Base-by-base conservation (phyloP, 1,140 invertebrate genomes). In the Hetaerina americana region DNA sequence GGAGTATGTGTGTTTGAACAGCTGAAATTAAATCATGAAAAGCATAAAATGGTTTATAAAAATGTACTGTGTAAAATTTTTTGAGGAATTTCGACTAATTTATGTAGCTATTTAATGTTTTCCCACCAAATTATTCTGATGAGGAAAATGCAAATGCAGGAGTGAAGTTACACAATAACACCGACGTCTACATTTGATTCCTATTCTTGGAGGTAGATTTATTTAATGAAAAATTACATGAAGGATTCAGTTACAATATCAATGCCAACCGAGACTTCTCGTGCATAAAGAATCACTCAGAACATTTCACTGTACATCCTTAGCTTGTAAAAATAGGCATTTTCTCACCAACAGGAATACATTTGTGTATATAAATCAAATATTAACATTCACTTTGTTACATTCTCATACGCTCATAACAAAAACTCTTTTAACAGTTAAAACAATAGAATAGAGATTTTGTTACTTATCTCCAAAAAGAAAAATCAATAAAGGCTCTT, bases 141-240 rank as follows among this genome's bases (percentile, higher is more conserved):
- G n/a, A n/a, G n/a, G 40, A 1, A 8, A 40, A 18, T n/a, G 22
- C 40, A 57, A 5, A 57, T 18, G 22, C 22, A 57, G 10, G 22
- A n/a, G 40, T 57, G 40, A 12, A 57, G 22, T 57, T 12, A 57
- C 22, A 57, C 22, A 57, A 57, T 57, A 57, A 57, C 40, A 57
- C 40, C 22, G 22, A 57, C 15, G 40, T 12, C 15, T 57, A 57
- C 40, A 57, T 57, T 57, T 57, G 40, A 57, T 24, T 28, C 27
- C 26, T 40, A 22, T 66, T 66, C 57, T 71, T 71, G 70, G 70
- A 71, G 70, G 70, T 71, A 71, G 70, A 71, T 71, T 71, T 71
- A 71, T 71, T 71, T 71, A 71, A 66, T 71, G 27, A 71, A 71
- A 71, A 71, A 71, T 71, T 71, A 71, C 70, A 71, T 71, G 24